Evolutionary conservation across 2,113 vertebrate species (phyloP).

Genomic region (Macquaria ambigua): DNA sequence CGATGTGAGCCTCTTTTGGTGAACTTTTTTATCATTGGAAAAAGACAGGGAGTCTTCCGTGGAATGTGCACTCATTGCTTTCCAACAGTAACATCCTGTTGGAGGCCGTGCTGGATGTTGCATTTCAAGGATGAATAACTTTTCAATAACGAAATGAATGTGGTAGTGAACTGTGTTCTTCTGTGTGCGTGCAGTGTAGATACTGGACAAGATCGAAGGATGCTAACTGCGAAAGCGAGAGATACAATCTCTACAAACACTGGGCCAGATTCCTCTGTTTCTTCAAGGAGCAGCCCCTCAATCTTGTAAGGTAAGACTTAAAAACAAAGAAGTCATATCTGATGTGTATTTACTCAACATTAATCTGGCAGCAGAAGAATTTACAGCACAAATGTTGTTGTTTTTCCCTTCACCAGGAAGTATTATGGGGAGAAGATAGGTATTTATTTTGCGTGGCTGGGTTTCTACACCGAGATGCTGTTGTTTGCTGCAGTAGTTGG

Average conservation of each 20-base stretch:
- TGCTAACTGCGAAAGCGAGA: conserved; percentile 88
- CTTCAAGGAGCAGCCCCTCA: conserved; percentile 96
- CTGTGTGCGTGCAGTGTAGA: conserved; percentile 85
- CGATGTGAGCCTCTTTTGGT: conserved; percentile 86
- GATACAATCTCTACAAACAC: conserved; percentile 88
- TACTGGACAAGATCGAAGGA: conserved; percentile 91
- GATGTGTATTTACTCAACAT: background rate
- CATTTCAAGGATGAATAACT: background rate
- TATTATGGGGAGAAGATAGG: conserved; percentile 98
- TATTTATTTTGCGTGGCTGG: conserved; percentile 98
- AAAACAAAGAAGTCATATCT: background rate
- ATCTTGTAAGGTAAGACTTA: conserved; percentile 89
- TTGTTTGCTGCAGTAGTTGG: conserved; percentile 93
- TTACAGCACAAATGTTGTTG: background rate
- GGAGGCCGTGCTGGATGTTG: background rate
- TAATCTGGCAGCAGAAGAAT: background rate
- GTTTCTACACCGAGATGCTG: conserved; percentile 98
- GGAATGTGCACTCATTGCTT: background rate
- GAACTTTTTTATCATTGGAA: background rate
- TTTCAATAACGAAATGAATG: background rate
- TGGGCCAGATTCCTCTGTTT: conserved; percentile 93
- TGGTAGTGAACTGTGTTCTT: conserved; percentile 15
- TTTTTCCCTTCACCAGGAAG: conserved; percentile 83
- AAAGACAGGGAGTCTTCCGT: background rate
- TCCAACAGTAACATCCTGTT: background rate